Percentiles rank a stretch among this genome's conserved stretches.
phyloP scores from a whole-genome alignment of 1,140 invertebrate genomes.

The Ericerus pela region DNA sequence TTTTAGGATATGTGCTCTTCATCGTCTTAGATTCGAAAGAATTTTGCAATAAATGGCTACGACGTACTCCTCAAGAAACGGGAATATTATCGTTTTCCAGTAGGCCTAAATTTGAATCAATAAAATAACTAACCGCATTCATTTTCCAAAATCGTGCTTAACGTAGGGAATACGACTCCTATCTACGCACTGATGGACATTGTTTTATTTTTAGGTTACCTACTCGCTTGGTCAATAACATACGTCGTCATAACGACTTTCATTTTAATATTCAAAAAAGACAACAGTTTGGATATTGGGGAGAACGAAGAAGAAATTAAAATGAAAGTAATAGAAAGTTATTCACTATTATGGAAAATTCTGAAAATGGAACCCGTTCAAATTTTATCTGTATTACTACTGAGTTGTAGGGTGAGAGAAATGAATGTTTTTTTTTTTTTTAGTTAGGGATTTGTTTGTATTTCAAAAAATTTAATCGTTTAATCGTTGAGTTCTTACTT shows the following conservation, averaged over 20 bases:
- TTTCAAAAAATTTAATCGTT: no score
- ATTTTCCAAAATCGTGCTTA: neutral
- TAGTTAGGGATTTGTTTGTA: no score
- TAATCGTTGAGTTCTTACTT: no score
- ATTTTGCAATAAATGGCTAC: conserved; percentile 15
- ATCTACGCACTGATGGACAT: no score
- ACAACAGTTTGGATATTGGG: neutral
- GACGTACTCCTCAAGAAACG: neutral
- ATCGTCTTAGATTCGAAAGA: conserved; percentile 4
- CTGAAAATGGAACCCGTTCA: no score
- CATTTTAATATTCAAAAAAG: neutral
- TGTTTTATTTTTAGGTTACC: neutral
- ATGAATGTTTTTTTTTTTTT: no score
- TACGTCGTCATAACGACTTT: neutral
- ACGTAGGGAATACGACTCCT: neutral
- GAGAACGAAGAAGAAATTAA: no score
- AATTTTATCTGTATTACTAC: no score
- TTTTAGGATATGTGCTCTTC: conserved; percentile 4
- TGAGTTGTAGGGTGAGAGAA: no score
- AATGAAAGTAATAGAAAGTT: neutral
- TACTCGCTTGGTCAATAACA: neutral
- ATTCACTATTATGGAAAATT: conserved; percentile 1
- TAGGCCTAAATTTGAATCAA: neutral
- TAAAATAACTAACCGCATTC: neutral
- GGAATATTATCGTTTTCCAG: neutral